phyloP scores from a whole-genome alignment of 30 jellyfish, hydroid and myxozoan species.

The Aurelia aurita region DNA sequence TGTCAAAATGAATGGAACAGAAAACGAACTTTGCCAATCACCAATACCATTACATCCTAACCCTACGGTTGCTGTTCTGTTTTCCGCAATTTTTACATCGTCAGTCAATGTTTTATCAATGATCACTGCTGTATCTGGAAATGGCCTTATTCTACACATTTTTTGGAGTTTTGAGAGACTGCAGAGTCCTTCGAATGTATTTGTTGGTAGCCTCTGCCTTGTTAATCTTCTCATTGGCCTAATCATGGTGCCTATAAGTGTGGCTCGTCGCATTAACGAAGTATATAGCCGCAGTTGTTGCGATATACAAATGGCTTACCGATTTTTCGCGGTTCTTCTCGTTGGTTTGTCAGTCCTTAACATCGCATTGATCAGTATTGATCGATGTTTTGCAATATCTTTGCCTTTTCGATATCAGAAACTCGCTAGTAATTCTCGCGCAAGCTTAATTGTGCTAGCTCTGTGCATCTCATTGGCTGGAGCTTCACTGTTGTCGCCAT shows the following conservation, averaged over 20 bases:
- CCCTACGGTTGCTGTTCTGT: conserved; percentile 5
- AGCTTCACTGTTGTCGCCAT: conserved; percentile 13
- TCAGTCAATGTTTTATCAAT: conserved; percentile 12
- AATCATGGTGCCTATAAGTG: conserved; percentile 57
- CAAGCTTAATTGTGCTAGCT: neutral
- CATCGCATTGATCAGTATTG: conserved; percentile 75
- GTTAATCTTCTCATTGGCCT: conserved; percentile 57
- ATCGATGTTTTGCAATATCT: conserved; percentile 77
- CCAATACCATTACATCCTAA: neutral
- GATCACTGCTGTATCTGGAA: conserved; percentile 18
- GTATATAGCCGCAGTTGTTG: neutral
- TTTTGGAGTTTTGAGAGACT: conserved; percentile 39
- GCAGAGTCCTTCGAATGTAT: conserved; percentile 45
- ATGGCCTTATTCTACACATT: conserved; percentile 2
- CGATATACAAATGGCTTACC: conserved; percentile 31
- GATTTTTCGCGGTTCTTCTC: conserved; percentile 27
- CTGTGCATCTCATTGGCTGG: conserved; percentile 35
- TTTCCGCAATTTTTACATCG: conserved; percentile 29
- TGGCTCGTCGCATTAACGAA: conserved; percentile 31
- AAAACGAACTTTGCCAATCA: neutral
- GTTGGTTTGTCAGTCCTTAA: conserved; percentile 58
- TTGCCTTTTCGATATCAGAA: conserved; percentile 71
- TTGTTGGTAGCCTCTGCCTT: conserved; percentile 75
- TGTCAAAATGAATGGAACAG: conserved; percentile 8
- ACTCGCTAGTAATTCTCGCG: conserved; percentile 38